Conservation (phyloP, 2,113 vertebrate genomes). For the Corythaixoides concolor region DNA sequence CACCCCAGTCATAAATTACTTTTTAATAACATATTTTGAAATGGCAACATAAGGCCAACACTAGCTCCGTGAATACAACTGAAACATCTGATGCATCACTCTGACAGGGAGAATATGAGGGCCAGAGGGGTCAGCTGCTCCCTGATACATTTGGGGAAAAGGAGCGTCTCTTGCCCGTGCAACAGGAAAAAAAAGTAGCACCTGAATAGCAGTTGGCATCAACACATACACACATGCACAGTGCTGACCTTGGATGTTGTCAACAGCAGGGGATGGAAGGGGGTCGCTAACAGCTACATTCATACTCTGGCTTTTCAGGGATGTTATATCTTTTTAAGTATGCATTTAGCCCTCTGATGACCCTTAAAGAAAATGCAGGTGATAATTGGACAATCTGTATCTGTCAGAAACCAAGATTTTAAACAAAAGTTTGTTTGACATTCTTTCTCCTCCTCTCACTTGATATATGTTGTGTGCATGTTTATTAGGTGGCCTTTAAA, state of each 20-base stretch:
- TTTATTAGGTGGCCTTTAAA: constrained; percentile 10
- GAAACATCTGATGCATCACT: neutral
- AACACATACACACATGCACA: neutral
- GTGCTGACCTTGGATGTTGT: neutral
- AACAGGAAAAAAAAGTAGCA: neutral
- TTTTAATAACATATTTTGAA: neutral
- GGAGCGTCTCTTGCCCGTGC: neutral
- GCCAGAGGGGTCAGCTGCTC: neutral
- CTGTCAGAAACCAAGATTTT: neutral
- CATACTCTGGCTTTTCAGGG: neutral
- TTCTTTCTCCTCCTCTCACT: neutral
- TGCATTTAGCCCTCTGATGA: neutral
- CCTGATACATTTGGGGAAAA: neutral
- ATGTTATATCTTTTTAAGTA: constrained; percentile 24
- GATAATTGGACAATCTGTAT: neutral
- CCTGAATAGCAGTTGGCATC: neutral
- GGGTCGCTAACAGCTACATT: neutral
- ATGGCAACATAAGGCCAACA: neutral
- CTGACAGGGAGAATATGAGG: neutral
- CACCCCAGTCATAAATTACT: neutral
- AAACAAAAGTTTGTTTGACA: neutral
- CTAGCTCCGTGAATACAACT: neutral
- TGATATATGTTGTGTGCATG: neutral
- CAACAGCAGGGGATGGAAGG: neutral
- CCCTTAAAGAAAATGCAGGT: neutral